Evolutionary conservation across 2,888 invertebrate species (phyloP).

Genomic region (Caenorhabditis angaria): DNA sequence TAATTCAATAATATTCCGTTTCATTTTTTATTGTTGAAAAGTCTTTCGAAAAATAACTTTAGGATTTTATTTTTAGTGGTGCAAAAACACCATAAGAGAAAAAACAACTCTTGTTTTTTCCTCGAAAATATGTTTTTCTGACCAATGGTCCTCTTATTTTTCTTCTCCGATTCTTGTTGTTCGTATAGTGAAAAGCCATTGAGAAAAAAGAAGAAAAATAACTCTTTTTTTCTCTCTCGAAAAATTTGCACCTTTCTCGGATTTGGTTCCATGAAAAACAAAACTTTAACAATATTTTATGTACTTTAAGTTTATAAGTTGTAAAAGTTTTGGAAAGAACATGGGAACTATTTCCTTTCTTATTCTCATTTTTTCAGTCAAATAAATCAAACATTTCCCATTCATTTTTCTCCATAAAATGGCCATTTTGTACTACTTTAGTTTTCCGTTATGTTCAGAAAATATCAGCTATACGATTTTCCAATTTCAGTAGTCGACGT

Average conservation of each 20-base stretch:
- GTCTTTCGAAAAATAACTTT: too few species aligned
- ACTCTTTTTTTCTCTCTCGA: not conserved
- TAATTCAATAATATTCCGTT: too few species aligned
- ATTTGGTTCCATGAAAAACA: too few species aligned
- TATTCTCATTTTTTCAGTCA: too few species aligned
- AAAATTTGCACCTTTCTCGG: not conserved
- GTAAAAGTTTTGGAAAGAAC: too few species aligned
- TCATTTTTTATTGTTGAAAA: too few species aligned
- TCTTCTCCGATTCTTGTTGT: not conserved
- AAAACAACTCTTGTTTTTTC: not conserved
- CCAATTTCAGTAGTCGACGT: too few species aligned
- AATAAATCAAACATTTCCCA: too few species aligned
- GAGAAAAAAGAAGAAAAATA: not conserved
- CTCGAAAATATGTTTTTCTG: not conserved
- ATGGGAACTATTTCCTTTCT: too few species aligned
- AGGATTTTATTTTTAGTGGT: not conserved
- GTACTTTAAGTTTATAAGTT: too few species aligned
- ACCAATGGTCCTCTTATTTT: not conserved
- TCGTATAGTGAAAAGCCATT: constrained; percentile 2
- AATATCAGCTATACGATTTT: not conserved
- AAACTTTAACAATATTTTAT: too few species aligned
- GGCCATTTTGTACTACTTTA: not conserved
- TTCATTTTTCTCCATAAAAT: too few species aligned
- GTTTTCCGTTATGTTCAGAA: not conserved
- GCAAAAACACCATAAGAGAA: not conserved